These are phyloP conservation scores for Puma concolor DNA, from an alignment of 2,113 vertebrate species.

Conservation along the genomic window DNA sequence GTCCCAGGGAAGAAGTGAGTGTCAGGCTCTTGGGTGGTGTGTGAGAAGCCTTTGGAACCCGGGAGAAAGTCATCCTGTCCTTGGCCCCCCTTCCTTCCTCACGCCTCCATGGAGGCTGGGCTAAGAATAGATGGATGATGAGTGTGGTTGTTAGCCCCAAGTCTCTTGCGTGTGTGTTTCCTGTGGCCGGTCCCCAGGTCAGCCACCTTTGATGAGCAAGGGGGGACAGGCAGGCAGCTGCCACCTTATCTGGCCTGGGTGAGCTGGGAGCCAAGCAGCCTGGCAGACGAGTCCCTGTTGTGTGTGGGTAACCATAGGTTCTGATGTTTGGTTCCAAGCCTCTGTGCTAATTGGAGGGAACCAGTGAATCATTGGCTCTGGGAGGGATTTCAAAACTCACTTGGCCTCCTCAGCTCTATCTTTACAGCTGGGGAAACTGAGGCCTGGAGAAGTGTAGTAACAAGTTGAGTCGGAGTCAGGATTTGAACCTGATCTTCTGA, in stretches of 20 bases:
- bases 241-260: neutral
- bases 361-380: slow-evolving; percentile 11
- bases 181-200: neutral
- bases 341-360: neutral
- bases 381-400: neutral
- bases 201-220: neutral
- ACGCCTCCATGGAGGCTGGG: neutral
- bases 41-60: neutral
- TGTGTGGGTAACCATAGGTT: slow-evolving; percentile 13
- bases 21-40: neutral
- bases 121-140: slow-evolving; percentile 55
- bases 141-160: neutral
- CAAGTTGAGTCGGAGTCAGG: neutral
- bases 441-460: neutral
- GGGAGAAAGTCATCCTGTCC: slow-evolving; percentile 41
- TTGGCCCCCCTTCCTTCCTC: neutral
- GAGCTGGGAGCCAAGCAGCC: neutral
- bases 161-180: neutral
- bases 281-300: neutral
- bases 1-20: neutral
- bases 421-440: neutral
- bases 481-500: neutral
- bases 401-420: neutral
- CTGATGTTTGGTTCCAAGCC: slow-evolving; percentile 6
- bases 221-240: neutral